Conservation (phyloP, 53 echinoderm and acorn worm species). For the Glandiceps talaboti region DNA sequence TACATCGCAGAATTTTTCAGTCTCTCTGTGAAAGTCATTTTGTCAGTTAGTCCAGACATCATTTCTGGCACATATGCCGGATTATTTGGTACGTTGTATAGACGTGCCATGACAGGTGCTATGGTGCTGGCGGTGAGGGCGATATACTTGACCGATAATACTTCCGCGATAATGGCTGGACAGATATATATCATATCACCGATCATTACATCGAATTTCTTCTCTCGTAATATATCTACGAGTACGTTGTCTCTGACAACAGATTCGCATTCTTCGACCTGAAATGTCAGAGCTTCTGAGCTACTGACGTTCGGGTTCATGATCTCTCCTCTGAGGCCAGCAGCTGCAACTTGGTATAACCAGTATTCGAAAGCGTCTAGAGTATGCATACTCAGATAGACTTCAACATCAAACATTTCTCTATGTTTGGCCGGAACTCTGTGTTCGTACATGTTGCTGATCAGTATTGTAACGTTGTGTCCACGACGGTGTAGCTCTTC, state of each 20-base stretch:
- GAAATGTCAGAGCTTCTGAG: not conserved
- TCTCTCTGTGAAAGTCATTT: constrained; percentile 13
- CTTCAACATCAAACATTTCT: constrained; percentile 13
- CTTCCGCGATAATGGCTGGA: too few species aligned
- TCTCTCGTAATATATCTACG: constrained; percentile 3
- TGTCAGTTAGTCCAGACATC: constrained; percentile 5
- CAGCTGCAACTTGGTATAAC: constrained; percentile 2
- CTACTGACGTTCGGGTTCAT: too few species aligned
- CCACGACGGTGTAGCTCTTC: constrained; percentile 12
- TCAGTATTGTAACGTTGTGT: constrained; percentile 18
- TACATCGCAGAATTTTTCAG: constrained; percentile 1
- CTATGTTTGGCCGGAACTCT: constrained; percentile 4
- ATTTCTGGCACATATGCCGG: constrained; percentile 10
- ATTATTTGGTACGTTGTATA: constrained; percentile 5
- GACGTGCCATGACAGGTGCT: too few species aligned
- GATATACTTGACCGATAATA: not conserved
- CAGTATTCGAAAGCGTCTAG: constrained; percentile 17
- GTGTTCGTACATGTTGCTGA: constrained; percentile 25
- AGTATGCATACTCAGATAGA: too few species aligned
- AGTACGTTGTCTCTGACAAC: constrained; percentile 8
- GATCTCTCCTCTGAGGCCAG: not conserved
- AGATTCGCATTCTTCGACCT: constrained; percentile 16
- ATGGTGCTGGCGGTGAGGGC: constrained; percentile 9
- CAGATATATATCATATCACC: too few species aligned
- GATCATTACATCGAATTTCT: too few species aligned